Base-by-base conservation (phyloP, 2,888 invertebrate species). In the Caenorhabditis plicata region DNA sequence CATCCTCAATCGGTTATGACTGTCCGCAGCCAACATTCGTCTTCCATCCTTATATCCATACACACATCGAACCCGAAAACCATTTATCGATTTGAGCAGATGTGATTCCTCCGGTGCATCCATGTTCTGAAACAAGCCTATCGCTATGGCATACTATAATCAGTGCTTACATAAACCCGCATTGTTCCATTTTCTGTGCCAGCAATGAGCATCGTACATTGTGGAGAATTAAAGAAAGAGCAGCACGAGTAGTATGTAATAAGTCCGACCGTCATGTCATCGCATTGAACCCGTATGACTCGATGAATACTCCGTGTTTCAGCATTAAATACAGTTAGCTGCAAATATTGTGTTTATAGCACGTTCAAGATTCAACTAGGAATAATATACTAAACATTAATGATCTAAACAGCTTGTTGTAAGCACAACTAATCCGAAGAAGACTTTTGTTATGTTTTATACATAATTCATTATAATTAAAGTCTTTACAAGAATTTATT, bases 121-220 rank as follows among this genome's bases (percentile, higher is more conserved):
- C 26, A 61, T 23, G 15, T 60, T 53, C 32, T 47, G 42, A 7
- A 55, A 32, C 25, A 44, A n/a, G n/a, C 9, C 9, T 29, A n/a
- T n/a, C n/a, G n/a, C n/a, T n/a, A n/a, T n/a, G n/a, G n/a, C n/a
- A n/a, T n/a, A n/a, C n/a, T n/a, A n/a, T n/a, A n/a, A n/a, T 31
- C 15, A 3, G 3, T 23, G 47, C 58, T 58, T 40, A 58, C 58
- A 48, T 46, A 43, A 31, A 58, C 43, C 33, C 25, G 49, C 9
- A 63, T 29, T 11, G 40, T 35, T 9, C 67, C 67, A 7, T 42
- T 26, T 23, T 67, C 63, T 35, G 56, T 56, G 33, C 48, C 67
- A 23, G 56, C 60, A 1, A 63, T 57, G 0, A 67, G 35, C 19
- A 48, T 44, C 15, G 46, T 36, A 15, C 29, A 17, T 11, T 19